phyloP scores from a whole-genome alignment of 1,140 invertebrate genomes.

The Octopus bimaculoides region DNA sequence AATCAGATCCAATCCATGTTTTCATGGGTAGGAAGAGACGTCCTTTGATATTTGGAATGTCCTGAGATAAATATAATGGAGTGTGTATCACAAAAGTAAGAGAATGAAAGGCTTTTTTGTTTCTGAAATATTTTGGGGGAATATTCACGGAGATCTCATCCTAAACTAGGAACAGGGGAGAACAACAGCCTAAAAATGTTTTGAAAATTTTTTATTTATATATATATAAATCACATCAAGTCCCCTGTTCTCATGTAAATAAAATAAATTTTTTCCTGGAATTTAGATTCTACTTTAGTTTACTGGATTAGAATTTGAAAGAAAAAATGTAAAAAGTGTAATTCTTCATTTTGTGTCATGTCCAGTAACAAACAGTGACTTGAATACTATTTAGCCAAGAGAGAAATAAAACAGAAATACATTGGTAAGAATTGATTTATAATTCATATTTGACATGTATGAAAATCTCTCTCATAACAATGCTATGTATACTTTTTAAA shows the following conservation, averaged over 20 bases:
- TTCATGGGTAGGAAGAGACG: constrained; percentile 4
- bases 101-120: constrained; percentile 3
- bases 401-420: too few relatives aligned
- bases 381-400: too few relatives aligned
- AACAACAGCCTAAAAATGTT: not conserved
- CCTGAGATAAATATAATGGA: constrained; percentile 3
- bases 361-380: too few relatives aligned
- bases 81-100: not conserved
- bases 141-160: constrained; percentile 3
- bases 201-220: too few relatives aligned
- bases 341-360: not conserved
- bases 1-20: not conserved
- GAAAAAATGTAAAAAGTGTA: constrained; percentile 8
- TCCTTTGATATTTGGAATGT: constrained; percentile 3
- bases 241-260: not conserved
- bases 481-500: too few relatives aligned
- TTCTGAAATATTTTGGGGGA: not conserved
- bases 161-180: not conserved
- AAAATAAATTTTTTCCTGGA: not conserved
- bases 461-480: too few relatives aligned
- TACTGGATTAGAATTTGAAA: constrained; percentile 11
- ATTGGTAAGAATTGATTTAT: too few relatives aligned
- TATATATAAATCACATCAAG: not conserved
- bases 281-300: constrained; percentile 10
- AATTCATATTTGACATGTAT: too few relatives aligned